Percentiles rank a stretch among this genome's conserved stretches.
Conservation (phyloP, 2,113 vertebrate species). For the Otocyon megalotis region DNA sequence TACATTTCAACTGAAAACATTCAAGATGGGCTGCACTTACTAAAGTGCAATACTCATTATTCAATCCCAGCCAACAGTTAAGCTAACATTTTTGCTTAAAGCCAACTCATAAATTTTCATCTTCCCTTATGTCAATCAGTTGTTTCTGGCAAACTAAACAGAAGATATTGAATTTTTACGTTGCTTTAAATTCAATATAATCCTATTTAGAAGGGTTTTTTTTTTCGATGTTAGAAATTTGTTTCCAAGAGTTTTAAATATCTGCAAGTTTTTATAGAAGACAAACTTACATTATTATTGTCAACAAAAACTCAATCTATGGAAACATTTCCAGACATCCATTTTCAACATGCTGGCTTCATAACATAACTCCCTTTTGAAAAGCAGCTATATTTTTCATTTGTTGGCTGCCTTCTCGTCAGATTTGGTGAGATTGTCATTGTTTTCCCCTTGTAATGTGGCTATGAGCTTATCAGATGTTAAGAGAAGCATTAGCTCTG, state of each 20-base stretch:
- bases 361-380: background rate
- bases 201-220: background rate
- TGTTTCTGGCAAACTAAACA: conserved; percentile 2
- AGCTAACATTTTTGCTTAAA: background rate
- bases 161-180: background rate
- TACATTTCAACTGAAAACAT: background rate
- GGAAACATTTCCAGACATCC: background rate
- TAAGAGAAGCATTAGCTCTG: background rate
- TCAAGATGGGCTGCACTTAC: background rate
- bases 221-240: background rate
- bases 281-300: background rate
- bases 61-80: background rate
- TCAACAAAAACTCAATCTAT: conserved; percentile 37
- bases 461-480: background rate
- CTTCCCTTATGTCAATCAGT: background rate
- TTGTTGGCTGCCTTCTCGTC: background rate
- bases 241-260: conserved; percentile 13
- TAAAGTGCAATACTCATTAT: background rate
- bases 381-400: conserved; percentile 4
- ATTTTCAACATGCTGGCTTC: background rate
- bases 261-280: background rate
- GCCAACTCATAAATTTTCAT: conserved; percentile 25
- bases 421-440: background rate
- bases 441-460: background rate
- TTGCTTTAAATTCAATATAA: conserved; percentile 16